Conservation (phyloP, 2,113 vertebrate genomes). For the Anser cygnoides region DNA sequence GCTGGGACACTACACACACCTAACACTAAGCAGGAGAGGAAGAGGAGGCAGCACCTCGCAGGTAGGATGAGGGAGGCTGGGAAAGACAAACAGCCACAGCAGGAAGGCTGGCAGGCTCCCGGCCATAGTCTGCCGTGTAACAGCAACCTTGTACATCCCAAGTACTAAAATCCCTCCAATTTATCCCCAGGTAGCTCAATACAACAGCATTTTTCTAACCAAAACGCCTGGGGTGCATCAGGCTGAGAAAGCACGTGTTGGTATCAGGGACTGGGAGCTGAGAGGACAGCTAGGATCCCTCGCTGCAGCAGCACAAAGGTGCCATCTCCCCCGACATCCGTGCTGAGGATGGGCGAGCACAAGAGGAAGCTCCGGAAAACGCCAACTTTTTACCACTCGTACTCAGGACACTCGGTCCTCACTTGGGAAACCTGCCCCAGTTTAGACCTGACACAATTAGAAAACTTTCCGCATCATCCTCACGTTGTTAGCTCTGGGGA, state of each 20-base stretch:
- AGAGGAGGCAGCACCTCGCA: not conserved
- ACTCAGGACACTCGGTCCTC: not conserved
- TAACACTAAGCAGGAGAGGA: not conserved
- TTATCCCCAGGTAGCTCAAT: not conserved
- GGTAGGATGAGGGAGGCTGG: not conserved
- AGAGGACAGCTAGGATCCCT: not conserved
- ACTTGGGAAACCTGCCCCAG: conserved; percentile 19
- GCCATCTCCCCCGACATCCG: not conserved
- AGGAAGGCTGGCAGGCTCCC: not conserved
- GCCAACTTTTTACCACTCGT: not conserved
- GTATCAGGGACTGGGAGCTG: not conserved
- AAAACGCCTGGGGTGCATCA: not conserved
- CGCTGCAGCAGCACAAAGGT: not conserved
- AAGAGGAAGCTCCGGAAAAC: not conserved
- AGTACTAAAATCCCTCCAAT: not conserved
- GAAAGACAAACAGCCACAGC: not conserved
- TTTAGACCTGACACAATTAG: conserved; percentile 24
- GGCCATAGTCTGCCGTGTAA: not conserved
- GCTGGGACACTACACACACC: not conserved
- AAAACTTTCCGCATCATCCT: not conserved
- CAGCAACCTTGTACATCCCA: not conserved
- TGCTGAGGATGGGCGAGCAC: not conserved
- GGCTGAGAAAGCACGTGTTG: not conserved
- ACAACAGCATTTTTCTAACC: not conserved
- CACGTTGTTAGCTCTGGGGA: conserved; percentile 21